A percentile compares a stretch with the other conserved stretches of the same genome.
Evolutionary conservation across 2,113 vertebrate species (phyloP).

Genomic region (Ondatra zibethicus): DNA sequence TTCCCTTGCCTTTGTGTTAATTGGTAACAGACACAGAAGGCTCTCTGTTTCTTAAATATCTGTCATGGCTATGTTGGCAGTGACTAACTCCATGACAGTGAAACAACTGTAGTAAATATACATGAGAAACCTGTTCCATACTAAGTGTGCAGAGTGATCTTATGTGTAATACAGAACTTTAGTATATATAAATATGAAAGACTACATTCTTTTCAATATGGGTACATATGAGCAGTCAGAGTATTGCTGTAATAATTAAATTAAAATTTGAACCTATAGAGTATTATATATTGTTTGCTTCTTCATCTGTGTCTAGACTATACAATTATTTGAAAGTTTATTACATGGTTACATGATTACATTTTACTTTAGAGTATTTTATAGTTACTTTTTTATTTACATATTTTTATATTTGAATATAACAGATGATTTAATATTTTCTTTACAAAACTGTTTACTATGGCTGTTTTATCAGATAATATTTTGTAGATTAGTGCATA

Average conservation of each 20-base stretch:
- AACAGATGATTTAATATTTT: background rate
- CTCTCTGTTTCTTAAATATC: background rate
- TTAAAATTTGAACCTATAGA: background rate
- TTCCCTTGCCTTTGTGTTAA: background rate
- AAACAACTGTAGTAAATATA: background rate
- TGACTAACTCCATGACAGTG: background rate
- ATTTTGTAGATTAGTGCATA: background rate
- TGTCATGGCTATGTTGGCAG: background rate
- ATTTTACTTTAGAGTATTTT: background rate
- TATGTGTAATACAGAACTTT: background rate
- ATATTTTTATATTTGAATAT: background rate
- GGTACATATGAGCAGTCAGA: background rate
- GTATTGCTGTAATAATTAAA: background rate
- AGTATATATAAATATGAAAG: background rate
- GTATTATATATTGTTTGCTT: background rate
- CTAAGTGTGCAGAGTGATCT: background rate
- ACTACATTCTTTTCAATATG: background rate
- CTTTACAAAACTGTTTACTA: background rate
- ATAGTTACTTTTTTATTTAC: conserved; percentile 17
- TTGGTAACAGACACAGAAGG: fast-evolving
- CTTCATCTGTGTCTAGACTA: background rate
- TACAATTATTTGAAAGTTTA: conserved; percentile 3
- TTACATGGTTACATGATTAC: background rate
- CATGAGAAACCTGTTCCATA: background rate
- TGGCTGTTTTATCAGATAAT: background rate